Evolutionary conservation across 2,888 invertebrate genomes (phyloP).

Genomic region (Drosophila lacicola): DNA sequence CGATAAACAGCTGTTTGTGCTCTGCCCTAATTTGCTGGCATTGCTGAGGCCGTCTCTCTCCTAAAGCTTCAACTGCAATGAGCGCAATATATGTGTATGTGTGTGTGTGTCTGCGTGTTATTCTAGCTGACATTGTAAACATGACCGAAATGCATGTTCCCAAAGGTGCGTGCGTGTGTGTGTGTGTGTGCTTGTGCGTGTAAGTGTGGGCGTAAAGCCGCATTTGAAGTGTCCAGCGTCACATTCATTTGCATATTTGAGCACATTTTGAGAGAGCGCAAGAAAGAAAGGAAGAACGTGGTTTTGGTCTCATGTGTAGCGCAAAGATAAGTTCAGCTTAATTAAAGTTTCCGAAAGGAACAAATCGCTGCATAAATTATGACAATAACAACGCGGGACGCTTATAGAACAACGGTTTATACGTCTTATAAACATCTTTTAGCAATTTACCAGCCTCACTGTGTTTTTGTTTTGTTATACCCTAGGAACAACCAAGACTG

Average conservation of each 20-base stretch:
- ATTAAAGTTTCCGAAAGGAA: conserved; percentile 70
- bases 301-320: conserved; percentile 65
- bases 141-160: conserved; percentile 77
- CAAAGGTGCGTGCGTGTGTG: conserved; percentile 49
- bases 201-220: conserved; percentile 62
- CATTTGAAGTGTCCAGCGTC: conserved; percentile 68
- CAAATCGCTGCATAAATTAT: conserved; percentile 73
- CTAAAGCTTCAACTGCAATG: conserved; percentile 54
- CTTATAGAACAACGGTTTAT: conserved; percentile 24
- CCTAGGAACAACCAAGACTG: no score
- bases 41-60: conserved; percentile 59
- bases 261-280: conserved; percentile 40
- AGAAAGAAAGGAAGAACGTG: conserved; percentile 6
- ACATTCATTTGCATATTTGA: conserved; percentile 77
- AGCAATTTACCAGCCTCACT: conserved; percentile 11
- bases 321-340: conserved; percentile 78
- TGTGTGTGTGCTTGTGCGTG: conserved; percentile 21
- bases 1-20: conserved; percentile 67
- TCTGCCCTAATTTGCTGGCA: conserved; percentile 70
- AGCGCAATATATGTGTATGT: conserved; percentile 14
- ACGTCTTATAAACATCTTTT: conserved; percentile 21
- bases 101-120: conserved; percentile 57
- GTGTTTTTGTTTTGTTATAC: no score
- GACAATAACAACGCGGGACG: conserved; percentile 26
- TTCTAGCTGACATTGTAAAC: conserved; percentile 79